Conservation (phyloP, 2,113 vertebrate species). For the Crotalus tigris region DNA sequence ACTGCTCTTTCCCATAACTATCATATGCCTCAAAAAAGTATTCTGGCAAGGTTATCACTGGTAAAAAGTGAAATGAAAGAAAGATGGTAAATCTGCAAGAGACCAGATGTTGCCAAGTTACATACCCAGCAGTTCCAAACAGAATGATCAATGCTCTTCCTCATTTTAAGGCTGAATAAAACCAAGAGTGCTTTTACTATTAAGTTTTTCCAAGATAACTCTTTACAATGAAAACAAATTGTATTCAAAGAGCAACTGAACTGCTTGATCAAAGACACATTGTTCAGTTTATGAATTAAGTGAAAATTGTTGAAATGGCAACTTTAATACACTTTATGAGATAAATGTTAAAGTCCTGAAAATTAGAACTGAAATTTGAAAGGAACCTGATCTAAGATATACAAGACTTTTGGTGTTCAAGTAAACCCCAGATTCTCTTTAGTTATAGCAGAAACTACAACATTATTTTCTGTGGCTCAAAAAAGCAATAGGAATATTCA, state of each 20-base stretch:
- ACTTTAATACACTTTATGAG: neutral
- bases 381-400: neutral
- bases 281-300: neutral
- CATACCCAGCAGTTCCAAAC: neutral
- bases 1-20: neutral
- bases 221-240: neutral
- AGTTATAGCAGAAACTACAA: neutral
- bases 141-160: neutral
- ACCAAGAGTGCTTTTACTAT: neutral
- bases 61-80: neutral
- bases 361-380: neutral
- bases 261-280: neutral
- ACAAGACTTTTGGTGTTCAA: neutral
- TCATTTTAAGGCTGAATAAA: neutral
- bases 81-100: neutral
- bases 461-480: neutral
- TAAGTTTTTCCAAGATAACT: neutral
- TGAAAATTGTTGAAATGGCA: neutral
- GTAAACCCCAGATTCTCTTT: neutral
- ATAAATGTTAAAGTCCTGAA: constrained; percentile 16
- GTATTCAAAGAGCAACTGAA: constrained; percentile 10
- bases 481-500: neutral
- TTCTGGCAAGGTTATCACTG: neutral
- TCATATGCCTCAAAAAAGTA: neutral
- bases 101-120: neutral